Evolutionary conservation across 2,113 vertebrate species (phyloP).

Genomic region (Microtus montanus): DNA sequence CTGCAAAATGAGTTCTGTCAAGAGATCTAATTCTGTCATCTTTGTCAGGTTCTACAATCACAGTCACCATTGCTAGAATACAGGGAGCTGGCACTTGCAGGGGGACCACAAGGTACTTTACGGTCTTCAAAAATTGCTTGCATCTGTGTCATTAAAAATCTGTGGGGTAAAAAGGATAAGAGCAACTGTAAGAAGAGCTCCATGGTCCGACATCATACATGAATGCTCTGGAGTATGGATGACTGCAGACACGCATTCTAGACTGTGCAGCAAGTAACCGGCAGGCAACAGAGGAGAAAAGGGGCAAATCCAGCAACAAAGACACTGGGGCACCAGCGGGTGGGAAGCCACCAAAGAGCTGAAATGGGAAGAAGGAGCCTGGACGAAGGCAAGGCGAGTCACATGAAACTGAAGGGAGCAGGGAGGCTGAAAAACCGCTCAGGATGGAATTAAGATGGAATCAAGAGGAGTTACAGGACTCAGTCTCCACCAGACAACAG

Average conservation of each 20-base stretch:
- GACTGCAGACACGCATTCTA: not conserved
- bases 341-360: not conserved
- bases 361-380: slow-evolving; percentile 51
- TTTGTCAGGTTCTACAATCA: slow-evolving; percentile 5
- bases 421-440: not conserved
- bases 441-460: not conserved
- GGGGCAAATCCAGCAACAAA: not conserved
- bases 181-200: not conserved
- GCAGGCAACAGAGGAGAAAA: not conserved
- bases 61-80: too few relatives aligned
- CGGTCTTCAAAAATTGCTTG: not conserved
- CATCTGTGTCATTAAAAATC: not conserved
- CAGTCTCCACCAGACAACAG: not conserved
- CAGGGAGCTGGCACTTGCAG: not conserved
- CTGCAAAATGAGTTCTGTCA: not conserved
- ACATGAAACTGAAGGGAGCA: not conserved
- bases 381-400: not conserved
- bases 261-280: too few relatives aligned
- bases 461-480: not conserved
- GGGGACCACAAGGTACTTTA: not conserved
- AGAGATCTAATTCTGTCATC: not conserved
- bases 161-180: not conserved
- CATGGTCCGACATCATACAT: not conserved
- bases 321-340: not conserved
- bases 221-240: not conserved